Evolutionary conservation across 2,113 vertebrate species (phyloP), one percentile per base, ranked within the genome.

Genomic region (Odontophorus gujanensis): DNA sequence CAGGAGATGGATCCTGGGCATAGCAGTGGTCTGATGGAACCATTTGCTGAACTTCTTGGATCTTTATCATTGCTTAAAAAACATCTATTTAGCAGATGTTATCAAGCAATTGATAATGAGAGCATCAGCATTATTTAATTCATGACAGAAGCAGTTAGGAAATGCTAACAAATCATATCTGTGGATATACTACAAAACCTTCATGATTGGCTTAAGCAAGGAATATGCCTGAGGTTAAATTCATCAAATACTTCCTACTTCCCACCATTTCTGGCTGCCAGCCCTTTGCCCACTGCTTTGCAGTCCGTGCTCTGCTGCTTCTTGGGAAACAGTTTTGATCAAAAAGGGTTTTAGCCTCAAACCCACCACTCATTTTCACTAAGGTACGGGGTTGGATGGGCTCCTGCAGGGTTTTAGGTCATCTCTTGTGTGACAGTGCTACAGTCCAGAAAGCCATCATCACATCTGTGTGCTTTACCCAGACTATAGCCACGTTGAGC

Each of bases 211-310:
- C 25, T 89, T 78, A 53, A 69, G 9, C 67, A 30, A 83, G 67
- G 62, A 86, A 47, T 59, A 63, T 3, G 77, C 45, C 74, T 66
- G 84, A 34, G n/a, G 34, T 76, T 48, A 75, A 74, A 75, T 22
- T 53, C 67, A 38, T 53, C 55, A 69, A 47, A 43, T 30, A 4
- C 26, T 48, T 75, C 21, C 57, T 71, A 34, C 68, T 80, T n/a
- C n/a, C 50, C 57, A n/a, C 24, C 1, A 2, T 7, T 18, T 32
- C 0, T 2, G 6, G 11, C 48, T 5, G 0, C 16, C 28, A 0
- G 0, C 19, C 18, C 22, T 34, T 51, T 3, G 0, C 66, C 20
- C 66, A 18, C 20, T 5, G 7, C 7, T 18, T 14, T 24, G 14
- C 32, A 72, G 15, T 6, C 26, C 13, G 3, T 25, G 15, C 43